Conservation (phyloP, 2,888 invertebrate genomes). For the Eretmocerus hayati region DNA sequence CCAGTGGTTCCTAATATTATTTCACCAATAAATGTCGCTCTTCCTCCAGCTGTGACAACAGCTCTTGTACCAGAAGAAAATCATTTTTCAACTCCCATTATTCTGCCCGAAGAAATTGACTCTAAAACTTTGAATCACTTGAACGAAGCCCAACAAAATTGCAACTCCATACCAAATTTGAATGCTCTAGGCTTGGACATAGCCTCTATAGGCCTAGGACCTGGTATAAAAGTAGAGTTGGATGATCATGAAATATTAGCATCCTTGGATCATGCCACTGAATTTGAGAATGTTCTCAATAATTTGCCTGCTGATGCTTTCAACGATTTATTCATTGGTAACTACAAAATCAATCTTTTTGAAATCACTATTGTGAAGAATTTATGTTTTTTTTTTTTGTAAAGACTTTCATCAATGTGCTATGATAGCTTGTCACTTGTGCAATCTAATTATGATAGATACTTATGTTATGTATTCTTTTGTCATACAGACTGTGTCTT, state of each 20-base stretch:
- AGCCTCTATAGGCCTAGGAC: conserved; percentile 36
- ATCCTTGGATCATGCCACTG: conserved; percentile 50
- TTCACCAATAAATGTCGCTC: neutral
- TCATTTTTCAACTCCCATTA: conserved; percentile 29
- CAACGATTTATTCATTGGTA: conserved; percentile 73
- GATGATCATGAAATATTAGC: conserved; percentile 45
- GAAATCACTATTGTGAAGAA: neutral
- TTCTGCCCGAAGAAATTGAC: conserved; percentile 30
- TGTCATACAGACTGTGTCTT: too few relatives aligned
- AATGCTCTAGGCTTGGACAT: conserved; percentile 38
- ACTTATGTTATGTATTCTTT: too few relatives aligned
- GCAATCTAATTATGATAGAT: too few relatives aligned
- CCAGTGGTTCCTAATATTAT: neutral
- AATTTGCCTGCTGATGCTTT: conserved; percentile 76
- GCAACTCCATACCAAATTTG: conserved; percentile 32
- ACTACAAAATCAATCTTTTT: conserved; percentile 22
- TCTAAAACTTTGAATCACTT: conserved; percentile 42
- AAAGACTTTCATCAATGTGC: too few relatives aligned
- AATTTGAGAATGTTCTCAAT: conserved; percentile 70
- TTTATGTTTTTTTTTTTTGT: too few relatives aligned
- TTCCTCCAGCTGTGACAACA: conserved; percentile 1
- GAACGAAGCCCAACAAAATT: conserved; percentile 33
- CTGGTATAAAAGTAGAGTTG: conserved; percentile 41
- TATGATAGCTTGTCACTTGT: too few relatives aligned
- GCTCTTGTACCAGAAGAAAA: conserved; percentile 18